A percentile compares a stretch with the other conserved stretches of the same genome.
Conservation (phyloP, 2,888 invertebrate species). For the Tupiocoris notatus region DNA sequence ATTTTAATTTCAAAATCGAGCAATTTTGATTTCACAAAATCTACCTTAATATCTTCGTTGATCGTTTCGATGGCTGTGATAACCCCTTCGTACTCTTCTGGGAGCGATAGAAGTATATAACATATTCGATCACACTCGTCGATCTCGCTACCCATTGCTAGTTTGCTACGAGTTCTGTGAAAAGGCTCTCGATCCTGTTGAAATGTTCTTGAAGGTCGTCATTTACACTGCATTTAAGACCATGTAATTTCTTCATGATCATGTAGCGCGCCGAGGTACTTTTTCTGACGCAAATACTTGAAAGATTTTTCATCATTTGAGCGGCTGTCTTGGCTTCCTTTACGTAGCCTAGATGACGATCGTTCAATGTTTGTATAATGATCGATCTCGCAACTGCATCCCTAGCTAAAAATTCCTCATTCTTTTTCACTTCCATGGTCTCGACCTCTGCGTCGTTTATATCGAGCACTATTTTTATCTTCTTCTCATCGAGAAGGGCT, state of each 20-base stretch:
- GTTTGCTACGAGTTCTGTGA: neutral
- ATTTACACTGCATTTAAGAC: neutral
- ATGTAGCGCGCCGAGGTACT: constrained; percentile 15
- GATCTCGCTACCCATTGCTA: neutral
- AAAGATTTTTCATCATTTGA: constrained; percentile 3
- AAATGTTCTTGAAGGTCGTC: constrained; percentile 5
- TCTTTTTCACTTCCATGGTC: constrained; percentile 9
- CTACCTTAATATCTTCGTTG: neutral
- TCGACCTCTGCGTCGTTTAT: too few relatives aligned
- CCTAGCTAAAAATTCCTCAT: constrained; percentile 4
- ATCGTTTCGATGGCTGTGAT: neutral
- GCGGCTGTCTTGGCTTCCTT: constrained; percentile 3
- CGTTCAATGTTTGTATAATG: constrained; percentile 2
- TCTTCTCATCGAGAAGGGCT: too few relatives aligned
- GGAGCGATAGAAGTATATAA: neutral
- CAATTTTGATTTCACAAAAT: neutral
- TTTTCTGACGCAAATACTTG: constrained; percentile 19
- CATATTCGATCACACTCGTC: neutral
- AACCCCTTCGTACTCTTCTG: neutral
- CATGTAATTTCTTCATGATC: neutral
- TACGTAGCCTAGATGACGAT: constrained; percentile 9
- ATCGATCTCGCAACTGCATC: neutral
- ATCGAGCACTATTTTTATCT: too few relatives aligned
- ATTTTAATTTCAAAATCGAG: constrained; percentile 6
- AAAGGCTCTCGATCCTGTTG: neutral